A percentile compares a stretch with the other conserved stretches of the same genome.
These are phyloP conservation scores for Chloroceryle amazona DNA, from an alignment of 2,797 vertebrate genomes.

Conservation along the genomic window DNA sequence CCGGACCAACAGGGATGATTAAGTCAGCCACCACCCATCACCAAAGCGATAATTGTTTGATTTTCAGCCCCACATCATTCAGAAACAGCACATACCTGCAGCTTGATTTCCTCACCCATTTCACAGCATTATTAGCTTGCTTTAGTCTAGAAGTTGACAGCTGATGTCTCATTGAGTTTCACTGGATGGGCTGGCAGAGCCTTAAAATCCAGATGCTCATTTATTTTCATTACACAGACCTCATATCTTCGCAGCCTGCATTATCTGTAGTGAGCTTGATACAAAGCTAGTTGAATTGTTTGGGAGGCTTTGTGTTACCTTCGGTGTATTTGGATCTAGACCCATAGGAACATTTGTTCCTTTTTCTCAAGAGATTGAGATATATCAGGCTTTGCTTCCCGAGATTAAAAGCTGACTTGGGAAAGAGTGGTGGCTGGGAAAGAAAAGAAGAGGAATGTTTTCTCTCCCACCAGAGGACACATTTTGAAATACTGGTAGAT, in stretches of 20 bases:
- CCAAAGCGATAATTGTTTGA: no score
- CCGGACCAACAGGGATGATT: no score
- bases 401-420: background rate
- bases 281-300: background rate
- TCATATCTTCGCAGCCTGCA: background rate
- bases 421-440: background rate
- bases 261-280: background rate
- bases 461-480: background rate
- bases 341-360: rapidly evolving
- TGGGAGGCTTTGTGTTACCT: background rate
- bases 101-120: background rate
- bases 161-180: background rate
- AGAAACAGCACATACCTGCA: background rate
- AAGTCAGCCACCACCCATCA: no score
- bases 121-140: background rate
- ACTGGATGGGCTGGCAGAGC: background rate
- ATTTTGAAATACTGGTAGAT: background rate
- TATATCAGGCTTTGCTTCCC: background rate
- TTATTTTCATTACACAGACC: background rate
- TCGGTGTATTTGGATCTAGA: background rate
- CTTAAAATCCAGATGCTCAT: background rate
- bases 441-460: background rate
- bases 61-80: no score
- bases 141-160: background rate
- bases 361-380: background rate